Conservation (phyloP, 1,140 invertebrate genomes). For the Dreissena polymorpha region DNA sequence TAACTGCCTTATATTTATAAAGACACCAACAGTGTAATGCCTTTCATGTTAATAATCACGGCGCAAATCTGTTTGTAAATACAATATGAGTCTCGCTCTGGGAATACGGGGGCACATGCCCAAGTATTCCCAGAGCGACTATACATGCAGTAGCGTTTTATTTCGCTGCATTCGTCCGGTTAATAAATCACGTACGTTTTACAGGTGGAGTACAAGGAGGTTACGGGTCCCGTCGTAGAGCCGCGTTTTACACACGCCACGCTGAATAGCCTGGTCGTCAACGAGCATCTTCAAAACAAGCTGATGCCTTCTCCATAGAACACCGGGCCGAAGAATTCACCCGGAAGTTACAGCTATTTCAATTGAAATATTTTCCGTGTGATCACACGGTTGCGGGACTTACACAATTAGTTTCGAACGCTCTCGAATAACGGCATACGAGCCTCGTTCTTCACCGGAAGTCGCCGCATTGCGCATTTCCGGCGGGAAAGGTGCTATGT, state of each 20-base stretch:
- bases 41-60: too few relatives aligned
- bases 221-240: neutral
- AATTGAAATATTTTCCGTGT: slow-evolving; percentile 31
- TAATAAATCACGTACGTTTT: too few relatives aligned
- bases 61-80: too few relatives aligned
- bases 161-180: too few relatives aligned
- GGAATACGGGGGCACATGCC: too few relatives aligned
- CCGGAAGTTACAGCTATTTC: slow-evolving; percentile 32
- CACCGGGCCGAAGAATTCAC: slow-evolving; percentile 19
- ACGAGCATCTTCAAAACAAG: slow-evolving; percentile 48
- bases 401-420: slow-evolving; percentile 15
- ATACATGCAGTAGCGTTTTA: too few relatives aligned
- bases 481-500: slow-evolving; percentile 10
- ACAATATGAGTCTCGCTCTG: too few relatives aligned
- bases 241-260: slow-evolving; percentile 33
- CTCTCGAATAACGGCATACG: slow-evolving; percentile 15
- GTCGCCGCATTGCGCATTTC: slow-evolving; percentile 31
- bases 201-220: slow-evolving; percentile 80
- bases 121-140: too few relatives aligned
- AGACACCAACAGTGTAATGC: too few relatives aligned
- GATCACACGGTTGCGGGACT: slow-evolving; percentile 29
- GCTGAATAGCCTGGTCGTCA: slow-evolving; percentile 28
- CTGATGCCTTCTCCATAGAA: slow-evolving; percentile 4
- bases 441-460: slow-evolving; percentile 46
- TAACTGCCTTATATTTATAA: too few relatives aligned